Conservation (phyloP, 2,888 invertebrate species). For the Eubasilissa splendida region DNA sequence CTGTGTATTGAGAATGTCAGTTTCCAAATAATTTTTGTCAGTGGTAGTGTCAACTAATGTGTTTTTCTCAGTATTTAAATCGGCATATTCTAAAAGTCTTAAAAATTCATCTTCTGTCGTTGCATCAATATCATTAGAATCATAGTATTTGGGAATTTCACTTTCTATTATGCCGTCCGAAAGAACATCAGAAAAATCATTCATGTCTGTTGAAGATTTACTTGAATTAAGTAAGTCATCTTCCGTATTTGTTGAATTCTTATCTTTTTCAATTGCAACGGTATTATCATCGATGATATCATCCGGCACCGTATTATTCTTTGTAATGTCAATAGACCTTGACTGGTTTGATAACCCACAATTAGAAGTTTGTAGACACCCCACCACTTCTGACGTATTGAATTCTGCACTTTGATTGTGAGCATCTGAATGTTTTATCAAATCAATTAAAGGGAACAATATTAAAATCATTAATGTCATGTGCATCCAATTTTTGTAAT, state of each 20-base stretch:
- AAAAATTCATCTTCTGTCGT: slow-evolving; percentile 25
- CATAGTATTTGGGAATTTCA: not conserved
- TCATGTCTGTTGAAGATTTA: not conserved
- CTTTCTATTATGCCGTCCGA: not conserved
- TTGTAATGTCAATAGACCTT: slow-evolving; percentile 48
- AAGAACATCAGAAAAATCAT: not conserved
- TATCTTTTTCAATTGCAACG: slow-evolving; percentile 12
- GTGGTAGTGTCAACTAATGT: no score
- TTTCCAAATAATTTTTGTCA: no score
- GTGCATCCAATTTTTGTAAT: slow-evolving; percentile 23
- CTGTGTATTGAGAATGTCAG: no score
- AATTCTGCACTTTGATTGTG: slow-evolving; percentile 4
- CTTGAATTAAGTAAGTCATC: not conserved
- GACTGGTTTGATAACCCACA: slow-evolving; percentile 53
- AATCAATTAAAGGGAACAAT: slow-evolving; percentile 15
- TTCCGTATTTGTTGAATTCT: not conserved
- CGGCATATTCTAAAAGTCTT: slow-evolving; percentile 23
- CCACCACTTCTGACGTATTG: not conserved
- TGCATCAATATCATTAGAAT: not conserved
- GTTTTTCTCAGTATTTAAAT: slow-evolving; percentile 11
- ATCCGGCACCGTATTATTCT: slow-evolving; percentile 13
- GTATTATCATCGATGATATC: slow-evolving; percentile 22
- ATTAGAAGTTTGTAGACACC: slow-evolving; percentile 29
- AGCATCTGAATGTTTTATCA: slow-evolving; percentile 11
- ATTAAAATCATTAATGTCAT: slow-evolving; percentile 13